Conservation (phyloP, 2,888 invertebrate genomes). For the Thymelicus sylvestris region DNA sequence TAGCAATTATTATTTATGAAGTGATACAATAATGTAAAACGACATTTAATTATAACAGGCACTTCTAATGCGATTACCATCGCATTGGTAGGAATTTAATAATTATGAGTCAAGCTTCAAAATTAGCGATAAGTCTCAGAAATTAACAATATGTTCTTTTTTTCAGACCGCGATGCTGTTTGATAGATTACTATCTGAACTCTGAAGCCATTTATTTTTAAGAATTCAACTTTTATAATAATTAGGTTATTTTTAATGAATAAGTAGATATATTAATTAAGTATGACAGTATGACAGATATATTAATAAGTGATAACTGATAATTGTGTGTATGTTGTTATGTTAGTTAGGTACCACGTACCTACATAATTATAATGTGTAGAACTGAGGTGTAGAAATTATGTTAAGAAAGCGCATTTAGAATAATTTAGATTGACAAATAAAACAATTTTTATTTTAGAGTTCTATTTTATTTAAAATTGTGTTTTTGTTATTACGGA, state of each 20-base stretch:
- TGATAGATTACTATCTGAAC: slow-evolving; percentile 24
- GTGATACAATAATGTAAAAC: background rate
- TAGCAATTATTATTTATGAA: background rate
- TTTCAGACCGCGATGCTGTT: slow-evolving; percentile 66
- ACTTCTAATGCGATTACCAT: background rate
- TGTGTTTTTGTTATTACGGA: slow-evolving; percentile 70
- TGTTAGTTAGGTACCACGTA: background rate
- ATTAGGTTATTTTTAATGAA: background rate
- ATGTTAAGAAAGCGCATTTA: background rate
- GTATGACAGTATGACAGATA: slow-evolving; percentile 6
- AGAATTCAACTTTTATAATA: background rate
- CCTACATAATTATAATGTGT: background rate
- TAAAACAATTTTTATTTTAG: slow-evolving; percentile 68
- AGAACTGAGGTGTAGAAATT: background rate
- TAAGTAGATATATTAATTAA: background rate
- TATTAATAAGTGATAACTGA: slow-evolving; percentile 6
- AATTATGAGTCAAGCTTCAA: too few relatives aligned
- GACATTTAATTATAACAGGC: background rate
- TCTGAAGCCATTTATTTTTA: slow-evolving; percentile 11
- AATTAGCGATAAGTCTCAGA: too few relatives aligned
- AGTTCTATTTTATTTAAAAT: slow-evolving; percentile 70
- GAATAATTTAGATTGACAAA: slow-evolving; percentile 44
- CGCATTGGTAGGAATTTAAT: too few relatives aligned
- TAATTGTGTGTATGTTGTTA: background rate
- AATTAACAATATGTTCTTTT: slow-evolving; percentile 16